Evolutionary conservation across 2,113 vertebrate genomes (phyloP).

Genomic region (Kryptolebias marmoratus): DNA sequence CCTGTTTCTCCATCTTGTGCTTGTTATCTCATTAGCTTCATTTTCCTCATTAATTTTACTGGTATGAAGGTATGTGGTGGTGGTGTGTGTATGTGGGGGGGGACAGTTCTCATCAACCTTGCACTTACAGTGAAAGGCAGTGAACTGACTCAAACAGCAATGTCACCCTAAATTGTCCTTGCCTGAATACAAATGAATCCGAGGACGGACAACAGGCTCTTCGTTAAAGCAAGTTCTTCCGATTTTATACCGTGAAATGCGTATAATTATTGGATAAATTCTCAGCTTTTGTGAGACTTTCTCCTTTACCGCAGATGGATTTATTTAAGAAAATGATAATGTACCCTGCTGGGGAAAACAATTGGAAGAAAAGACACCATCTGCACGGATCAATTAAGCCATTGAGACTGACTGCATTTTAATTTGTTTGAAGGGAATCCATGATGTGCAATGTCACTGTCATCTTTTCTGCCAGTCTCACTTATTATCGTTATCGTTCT

Average conservation of each 20-base stretch:
- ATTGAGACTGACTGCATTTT: slow-evolving; percentile 62
- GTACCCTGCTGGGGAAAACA: slow-evolving; percentile 53
- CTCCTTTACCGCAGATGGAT: slow-evolving; percentile 57
- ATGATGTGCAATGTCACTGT: slow-evolving; percentile 71
- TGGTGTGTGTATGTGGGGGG: slow-evolving; percentile 37
- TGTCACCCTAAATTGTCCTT: slow-evolving; percentile 54
- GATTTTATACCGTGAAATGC: slow-evolving; percentile 37
- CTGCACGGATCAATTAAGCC: slow-evolving; percentile 75
- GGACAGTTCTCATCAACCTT: slow-evolving; percentile 66
- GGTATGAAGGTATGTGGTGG: slow-evolving; percentile 65
- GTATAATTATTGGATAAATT: slow-evolving; percentile 32
- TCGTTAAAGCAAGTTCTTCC: slow-evolving; percentile 31
- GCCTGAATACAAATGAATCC: slow-evolving; percentile 40
- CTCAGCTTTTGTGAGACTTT: slow-evolving; percentile 45
- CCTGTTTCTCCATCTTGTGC: slow-evolving; percentile 67
- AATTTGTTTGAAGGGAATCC: slow-evolving; percentile 72
- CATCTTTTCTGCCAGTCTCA: slow-evolving; percentile 76
- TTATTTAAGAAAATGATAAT: slow-evolving; percentile 50
- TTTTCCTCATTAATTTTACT: slow-evolving; percentile 69
- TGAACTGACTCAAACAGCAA: slow-evolving; percentile 69
- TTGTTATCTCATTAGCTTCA: slow-evolving; percentile 77
- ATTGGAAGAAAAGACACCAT: slow-evolving; percentile 61
- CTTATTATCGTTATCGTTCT: slow-evolving; percentile 78
- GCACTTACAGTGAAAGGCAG: slow-evolving; percentile 60
- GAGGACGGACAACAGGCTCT: slow-evolving; percentile 26